A percentile compares a stretch with the other conserved stretches of the same genome.
Evolutionary conservation across 2,797 vertebrate genomes (phyloP).

Genomic region (Schizopygopsis malacanthus): DNA sequence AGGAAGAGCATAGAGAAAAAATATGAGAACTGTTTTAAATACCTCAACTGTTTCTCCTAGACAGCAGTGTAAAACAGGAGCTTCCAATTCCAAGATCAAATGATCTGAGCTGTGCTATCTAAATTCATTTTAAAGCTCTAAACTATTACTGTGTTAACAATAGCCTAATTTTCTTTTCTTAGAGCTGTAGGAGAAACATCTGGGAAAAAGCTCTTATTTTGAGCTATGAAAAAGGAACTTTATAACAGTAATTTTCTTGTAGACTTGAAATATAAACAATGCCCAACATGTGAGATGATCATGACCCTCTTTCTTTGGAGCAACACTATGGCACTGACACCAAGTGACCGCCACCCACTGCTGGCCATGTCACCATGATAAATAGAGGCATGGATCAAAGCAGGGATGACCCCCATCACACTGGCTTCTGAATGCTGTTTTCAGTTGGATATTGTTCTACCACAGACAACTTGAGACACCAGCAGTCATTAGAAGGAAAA

Average conservation of each 20-base stretch:
- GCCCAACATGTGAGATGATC: not conserved
- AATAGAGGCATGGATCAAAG: constrained; percentile 69
- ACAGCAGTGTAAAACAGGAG: not conserved
- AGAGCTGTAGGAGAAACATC: not conserved
- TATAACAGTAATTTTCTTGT: not conserved
- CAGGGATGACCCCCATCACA: constrained; percentile 62
- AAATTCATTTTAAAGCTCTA: not conserved
- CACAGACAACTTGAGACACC: not conserved
- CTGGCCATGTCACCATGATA: constrained; percentile 61
- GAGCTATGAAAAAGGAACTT: not conserved
- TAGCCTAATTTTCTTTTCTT: not conserved
- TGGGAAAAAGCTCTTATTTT: not conserved
- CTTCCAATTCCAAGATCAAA: not conserved
- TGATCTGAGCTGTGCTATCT: not conserved
- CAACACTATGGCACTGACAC: not conserved
- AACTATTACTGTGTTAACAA: not conserved
- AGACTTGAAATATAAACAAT: not conserved
- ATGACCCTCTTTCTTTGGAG: constrained; percentile 14
- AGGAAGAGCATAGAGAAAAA: no score
- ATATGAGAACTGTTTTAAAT: not conserved
- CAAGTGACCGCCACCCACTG: constrained; percentile 53
- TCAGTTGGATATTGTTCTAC: constrained; percentile 13
- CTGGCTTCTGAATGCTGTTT: constrained; percentile 29
- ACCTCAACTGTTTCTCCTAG: not conserved
- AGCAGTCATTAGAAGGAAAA: not conserved